phyloP scores from a whole-genome alignment of 2,113 vertebrate genomes.

The Psittacara wagleri region DNA sequence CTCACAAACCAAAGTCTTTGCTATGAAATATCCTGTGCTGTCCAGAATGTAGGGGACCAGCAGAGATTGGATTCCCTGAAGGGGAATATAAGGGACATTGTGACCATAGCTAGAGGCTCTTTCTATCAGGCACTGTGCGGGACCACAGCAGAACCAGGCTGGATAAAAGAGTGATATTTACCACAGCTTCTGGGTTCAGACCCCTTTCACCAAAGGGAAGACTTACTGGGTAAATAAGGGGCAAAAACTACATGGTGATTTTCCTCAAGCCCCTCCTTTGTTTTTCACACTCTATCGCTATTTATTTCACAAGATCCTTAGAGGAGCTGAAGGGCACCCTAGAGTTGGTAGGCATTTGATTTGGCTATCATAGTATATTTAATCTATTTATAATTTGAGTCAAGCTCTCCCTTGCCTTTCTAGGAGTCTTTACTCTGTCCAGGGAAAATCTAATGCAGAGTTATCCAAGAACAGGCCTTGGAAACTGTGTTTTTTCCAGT shows the following conservation, averaged over 20 bases:
- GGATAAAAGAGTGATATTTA: background rate
- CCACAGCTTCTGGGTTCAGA: background rate
- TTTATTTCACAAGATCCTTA: background rate
- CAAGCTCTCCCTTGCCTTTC: background rate
- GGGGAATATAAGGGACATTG: background rate
- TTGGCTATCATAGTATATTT: background rate
- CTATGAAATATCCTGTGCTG: background rate
- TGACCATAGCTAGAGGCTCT: background rate
- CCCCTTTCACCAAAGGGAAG: background rate
- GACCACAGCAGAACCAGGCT: background rate
- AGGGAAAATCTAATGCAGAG: background rate
- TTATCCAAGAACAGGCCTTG: background rate
- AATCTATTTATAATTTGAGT: background rate
- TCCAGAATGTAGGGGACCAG: background rate
- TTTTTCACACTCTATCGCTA: background rate
- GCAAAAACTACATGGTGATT: background rate
- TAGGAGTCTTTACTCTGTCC: background rate
- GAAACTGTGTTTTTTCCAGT: background rate
- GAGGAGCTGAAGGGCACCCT: background rate
- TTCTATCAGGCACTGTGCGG: background rate
- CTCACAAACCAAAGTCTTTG: background rate
- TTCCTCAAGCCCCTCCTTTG: background rate
- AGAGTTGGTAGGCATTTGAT: background rate
- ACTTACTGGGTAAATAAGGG: background rate
- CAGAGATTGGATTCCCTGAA: background rate